Conservation (phyloP, 2,888 invertebrate genomes). For the Syritta pipiens region DNA sequence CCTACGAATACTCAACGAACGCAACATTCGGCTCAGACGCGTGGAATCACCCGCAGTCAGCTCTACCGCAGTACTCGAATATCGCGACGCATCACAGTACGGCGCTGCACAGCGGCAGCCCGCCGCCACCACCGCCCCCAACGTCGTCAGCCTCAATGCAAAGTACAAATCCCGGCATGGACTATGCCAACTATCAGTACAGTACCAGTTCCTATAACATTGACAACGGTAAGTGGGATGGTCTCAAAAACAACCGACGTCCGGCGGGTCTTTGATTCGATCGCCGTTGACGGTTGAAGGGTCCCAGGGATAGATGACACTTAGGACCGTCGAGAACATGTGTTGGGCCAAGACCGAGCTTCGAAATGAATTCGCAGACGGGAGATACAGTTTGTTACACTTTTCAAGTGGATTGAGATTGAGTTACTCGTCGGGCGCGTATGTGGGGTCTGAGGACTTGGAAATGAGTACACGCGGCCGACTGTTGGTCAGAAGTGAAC, state of each 20-base stretch:
- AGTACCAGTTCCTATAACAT: conserved; percentile 73
- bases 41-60: conserved; percentile 74
- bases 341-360: conserved; percentile 8
- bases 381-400: conserved; percentile 42
- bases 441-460: conserved; percentile 22
- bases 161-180: conserved; percentile 73
- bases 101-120: conserved; percentile 67
- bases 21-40: conserved; percentile 72
- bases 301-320: conserved; percentile 30
- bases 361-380: conserved; percentile 2
- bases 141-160: conserved; percentile 71
- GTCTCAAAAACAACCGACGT: conserved; percentile 34
- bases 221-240: conserved; percentile 77
- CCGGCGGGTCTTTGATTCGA: conserved; percentile 24
- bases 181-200: conserved; percentile 78
- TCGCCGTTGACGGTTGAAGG: conserved; percentile 1
- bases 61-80: conserved; percentile 78
- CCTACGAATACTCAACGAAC: conserved; percentile 75
- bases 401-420: conserved; percentile 36
- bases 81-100: conserved; percentile 72
- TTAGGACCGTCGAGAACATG: conserved; percentile 32
- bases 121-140: conserved; percentile 73
- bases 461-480: too few species aligned
- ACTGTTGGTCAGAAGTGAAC: too few species aligned
- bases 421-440: not conserved